Percentiles rank a stretch among this genome's conserved stretches.
Conservation (phyloP, 2,113 vertebrate species). For the Hepsetus odoe region DNA sequence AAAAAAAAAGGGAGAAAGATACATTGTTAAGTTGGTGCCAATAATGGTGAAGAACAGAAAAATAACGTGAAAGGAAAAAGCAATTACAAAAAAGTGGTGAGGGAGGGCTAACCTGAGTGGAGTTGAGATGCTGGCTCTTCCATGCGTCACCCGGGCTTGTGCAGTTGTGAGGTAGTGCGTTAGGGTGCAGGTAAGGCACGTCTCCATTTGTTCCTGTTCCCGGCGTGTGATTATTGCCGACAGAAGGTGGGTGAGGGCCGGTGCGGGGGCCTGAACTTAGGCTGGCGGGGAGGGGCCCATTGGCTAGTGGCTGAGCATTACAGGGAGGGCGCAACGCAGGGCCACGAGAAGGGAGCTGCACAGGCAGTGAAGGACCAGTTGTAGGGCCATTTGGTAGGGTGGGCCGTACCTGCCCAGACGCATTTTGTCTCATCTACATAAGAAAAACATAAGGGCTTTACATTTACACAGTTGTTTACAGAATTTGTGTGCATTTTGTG, state of each 20-base stretch:
- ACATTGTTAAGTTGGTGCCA: no score
- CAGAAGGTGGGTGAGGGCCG: constrained; percentile 83
- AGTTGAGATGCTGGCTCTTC: constrained; percentile 92
- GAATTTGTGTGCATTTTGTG: no score
- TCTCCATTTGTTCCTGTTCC: constrained; percentile 95
- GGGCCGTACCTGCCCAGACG: constrained; percentile 84
- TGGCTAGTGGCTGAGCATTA: constrained; percentile 77
- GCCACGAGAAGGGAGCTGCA: constrained; percentile 70
- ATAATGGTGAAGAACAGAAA: no score
- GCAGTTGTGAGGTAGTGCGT: constrained; percentile 99
- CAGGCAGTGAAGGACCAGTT: constrained; percentile 84
- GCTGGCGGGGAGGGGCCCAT: constrained; percentile 88
- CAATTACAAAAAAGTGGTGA: no score
- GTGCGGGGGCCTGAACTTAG: constrained; percentile 80
- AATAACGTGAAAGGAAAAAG: no score
- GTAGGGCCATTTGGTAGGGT: constrained; percentile 89
- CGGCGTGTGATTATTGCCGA: constrained; percentile 88
- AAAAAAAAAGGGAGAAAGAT: constrained; percentile 22
- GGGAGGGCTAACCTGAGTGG: constrained; percentile 87
- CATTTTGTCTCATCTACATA: constrained; percentile 86
- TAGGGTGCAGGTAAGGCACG: constrained; percentile 98
- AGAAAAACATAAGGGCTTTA: constrained; percentile 21
- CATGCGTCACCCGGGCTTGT: constrained; percentile 93
- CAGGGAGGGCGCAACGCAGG: constrained; percentile 75
- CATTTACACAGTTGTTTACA: background rate